Percentiles rank a stretch among this genome's conserved stretches.
phyloP scores from a whole-genome alignment of 2,888 invertebrate genomes.

The Ceriagrion tenellum region DNA sequence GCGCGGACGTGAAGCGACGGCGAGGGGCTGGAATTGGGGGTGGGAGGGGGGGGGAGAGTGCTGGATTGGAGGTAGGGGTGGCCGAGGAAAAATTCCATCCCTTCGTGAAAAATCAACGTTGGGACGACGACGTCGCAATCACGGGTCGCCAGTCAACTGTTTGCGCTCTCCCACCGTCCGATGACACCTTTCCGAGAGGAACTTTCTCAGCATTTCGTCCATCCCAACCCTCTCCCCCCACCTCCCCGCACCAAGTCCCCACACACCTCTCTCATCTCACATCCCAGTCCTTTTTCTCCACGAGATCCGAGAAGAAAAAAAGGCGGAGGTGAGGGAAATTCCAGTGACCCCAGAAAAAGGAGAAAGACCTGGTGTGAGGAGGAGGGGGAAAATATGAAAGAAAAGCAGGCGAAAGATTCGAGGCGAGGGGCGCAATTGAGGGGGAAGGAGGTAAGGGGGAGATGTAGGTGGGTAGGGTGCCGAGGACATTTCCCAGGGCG shows the following conservation, averaged over 20 bases:
- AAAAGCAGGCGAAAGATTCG: background rate
- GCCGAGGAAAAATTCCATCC: slow-evolving; percentile 8
- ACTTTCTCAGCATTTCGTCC: background rate
- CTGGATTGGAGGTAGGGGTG: background rate
- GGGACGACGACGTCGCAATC: background rate
- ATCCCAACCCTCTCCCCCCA: background rate
- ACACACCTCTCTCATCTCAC: too few species aligned
- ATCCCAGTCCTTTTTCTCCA: background rate
- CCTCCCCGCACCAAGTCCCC: background rate
- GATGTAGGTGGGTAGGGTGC: background rate
- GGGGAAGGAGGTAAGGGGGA: background rate
- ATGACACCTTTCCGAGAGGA: background rate
- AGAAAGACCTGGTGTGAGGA: background rate
- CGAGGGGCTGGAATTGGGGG: background rate
- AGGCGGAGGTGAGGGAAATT: background rate
- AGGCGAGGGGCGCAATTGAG: background rate
- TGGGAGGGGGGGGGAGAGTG: background rate
- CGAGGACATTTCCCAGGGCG: too few species aligned
- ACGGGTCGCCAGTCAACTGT: slow-evolving; percentile 39
- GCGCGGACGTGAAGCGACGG: too few species aligned
- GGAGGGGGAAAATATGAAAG: background rate
- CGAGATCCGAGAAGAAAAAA: background rate
- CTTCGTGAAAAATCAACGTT: background rate
- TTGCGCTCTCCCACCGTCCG: background rate
- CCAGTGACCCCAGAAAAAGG: background rate